Evolutionary conservation across 1,140 invertebrate species (phyloP), one percentile per base, ranked within the genome.

Genomic region (Sarcophaga peregrina): DNA sequence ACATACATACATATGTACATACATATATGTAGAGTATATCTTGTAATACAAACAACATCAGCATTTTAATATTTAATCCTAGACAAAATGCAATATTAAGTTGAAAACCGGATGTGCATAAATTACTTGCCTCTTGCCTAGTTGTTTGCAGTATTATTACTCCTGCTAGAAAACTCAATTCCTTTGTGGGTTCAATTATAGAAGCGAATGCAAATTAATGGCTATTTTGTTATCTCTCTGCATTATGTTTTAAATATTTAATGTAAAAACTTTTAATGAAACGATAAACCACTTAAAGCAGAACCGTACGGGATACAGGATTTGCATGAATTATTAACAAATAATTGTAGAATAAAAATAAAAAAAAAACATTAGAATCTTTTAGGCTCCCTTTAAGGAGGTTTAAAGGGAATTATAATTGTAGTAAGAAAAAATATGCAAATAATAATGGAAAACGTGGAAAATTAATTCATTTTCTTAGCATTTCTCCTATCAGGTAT

Each of bases 21-120:
- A 37, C 4, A 4, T 37, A 37, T 4, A 37, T 37, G 4, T 37
- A 37, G 25, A 2, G 25, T 37, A 58, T 52, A 1, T 52, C 50
- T 52, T 13, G 50, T 52, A 10, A 8, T 52, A 10, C 13, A 15
- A 58, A 58, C 10, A 58, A 37, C 25, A 37, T 37, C 25, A 37
- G 25, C 54, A 58, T n/a, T 58, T 58, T 58, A 58, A 58, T 58
- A 58, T 58, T 58, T 58, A 58, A 58, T 58, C 54, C 54, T 58
- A 58, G 54, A n/a, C 54, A 58, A 58, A 58, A 58, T 58, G 2
- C 13, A 58, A 58, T 37, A 37, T 7, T 58, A 58, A 7, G 7
- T 54, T 58, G 15, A n/a, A 58, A 58, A n/a, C 54, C 54, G 54
- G 54, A 58, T 58, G 54, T 58, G 13, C 54, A n/a, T 58, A 58